These are phyloP conservation scores for Labroides dimidiatus DNA, from an alignment of 2,797 vertebrate genomes.

Conservation along the genomic window DNA sequence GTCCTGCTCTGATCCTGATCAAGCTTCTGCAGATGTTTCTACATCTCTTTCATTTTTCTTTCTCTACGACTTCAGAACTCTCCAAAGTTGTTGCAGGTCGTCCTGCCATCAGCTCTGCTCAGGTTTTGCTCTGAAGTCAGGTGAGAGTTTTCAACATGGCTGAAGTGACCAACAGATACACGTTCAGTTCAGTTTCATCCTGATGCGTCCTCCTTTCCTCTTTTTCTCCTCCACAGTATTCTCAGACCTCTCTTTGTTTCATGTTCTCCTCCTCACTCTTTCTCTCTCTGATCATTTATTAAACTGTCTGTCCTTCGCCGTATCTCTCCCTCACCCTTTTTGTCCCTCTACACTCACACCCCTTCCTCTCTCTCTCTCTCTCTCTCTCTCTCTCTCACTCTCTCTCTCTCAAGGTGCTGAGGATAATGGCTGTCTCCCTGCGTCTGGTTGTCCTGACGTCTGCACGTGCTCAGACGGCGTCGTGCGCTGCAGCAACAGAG, in stretches of 20 bases:
- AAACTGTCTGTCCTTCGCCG: conserved; percentile 30
- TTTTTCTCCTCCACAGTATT: conserved; percentile 5
- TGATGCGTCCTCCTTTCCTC: conserved; percentile 2
- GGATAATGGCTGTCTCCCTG: conserved; percentile 92
- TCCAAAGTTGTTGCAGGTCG: conserved; percentile 6
- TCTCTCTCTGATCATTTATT: conserved; percentile 15
- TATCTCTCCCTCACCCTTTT: conserved; percentile 10
- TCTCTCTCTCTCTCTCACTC: conserved; percentile 18
- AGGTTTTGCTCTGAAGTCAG: conserved; percentile 20
- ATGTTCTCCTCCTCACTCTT: conserved; percentile 2
- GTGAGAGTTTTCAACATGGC: conserved; percentile 27
- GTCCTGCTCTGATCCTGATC: too few species aligned
- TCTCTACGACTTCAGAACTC: background rate
- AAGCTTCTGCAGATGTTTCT: background rate
- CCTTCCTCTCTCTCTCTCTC: conserved; percentile 31
- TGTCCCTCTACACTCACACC: too few species aligned
- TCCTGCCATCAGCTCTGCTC: conserved; percentile 39
- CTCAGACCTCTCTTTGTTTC: conserved; percentile 2
- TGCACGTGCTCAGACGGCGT: conserved; percentile 94
- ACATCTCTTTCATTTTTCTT: background rate
- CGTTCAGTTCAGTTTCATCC: conserved; percentile 33
- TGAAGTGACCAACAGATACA: conserved; percentile 35
- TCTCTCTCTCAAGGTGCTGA: conserved; percentile 84
- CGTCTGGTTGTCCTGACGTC: conserved; percentile 92
- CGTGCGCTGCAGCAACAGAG: conserved; percentile 96